These are phyloP conservation scores for Streptopelia turtur DNA, from an alignment of 2,797 vertebrate species.

Conservation along the genomic window DNA sequence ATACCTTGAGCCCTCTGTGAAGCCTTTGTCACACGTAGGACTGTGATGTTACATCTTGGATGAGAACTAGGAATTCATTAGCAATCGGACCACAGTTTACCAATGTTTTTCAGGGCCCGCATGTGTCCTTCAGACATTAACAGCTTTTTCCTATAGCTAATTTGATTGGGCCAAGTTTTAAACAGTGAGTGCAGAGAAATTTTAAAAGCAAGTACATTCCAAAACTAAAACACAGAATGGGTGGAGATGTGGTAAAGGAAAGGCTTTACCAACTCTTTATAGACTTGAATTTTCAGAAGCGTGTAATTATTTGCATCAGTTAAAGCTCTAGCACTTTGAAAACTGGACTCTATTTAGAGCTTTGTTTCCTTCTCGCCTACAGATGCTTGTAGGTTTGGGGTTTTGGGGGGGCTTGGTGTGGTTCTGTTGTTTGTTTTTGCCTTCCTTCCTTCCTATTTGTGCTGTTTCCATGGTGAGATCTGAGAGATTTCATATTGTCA, in stretches of 20 bases:
- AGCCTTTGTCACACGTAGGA: not conserved
- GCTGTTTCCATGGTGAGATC: not conserved
- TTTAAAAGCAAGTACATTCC: constrained; percentile 21
- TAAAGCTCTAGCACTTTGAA: not conserved
- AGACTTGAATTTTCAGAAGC: not conserved
- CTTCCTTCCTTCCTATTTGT: not conserved
- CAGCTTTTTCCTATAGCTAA: constrained; percentile 60
- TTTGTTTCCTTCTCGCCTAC: not conserved
- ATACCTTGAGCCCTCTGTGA: not conserved
- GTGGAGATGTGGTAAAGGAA: constrained; percentile 5
- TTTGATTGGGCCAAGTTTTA: constrained; percentile 39
- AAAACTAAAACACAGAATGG: constrained; percentile 28
- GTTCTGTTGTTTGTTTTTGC: not conserved
- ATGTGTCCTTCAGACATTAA: constrained; percentile 46
- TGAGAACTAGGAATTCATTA: constrained; percentile 46
- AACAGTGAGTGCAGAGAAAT: constrained; percentile 10
- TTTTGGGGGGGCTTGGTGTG: rapidly evolving
- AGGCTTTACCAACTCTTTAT: not conserved
- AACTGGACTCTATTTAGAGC: not conserved
- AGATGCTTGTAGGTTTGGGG: not conserved
- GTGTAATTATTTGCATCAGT: not conserved
- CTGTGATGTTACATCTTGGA: constrained; percentile 44
- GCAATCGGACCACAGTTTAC: constrained; percentile 6
- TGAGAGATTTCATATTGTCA: not conserved
- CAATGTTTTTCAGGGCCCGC: not conserved